Conservation (phyloP, 2,888 invertebrate genomes). For the Caenorhabditis wallacei region DNA sequence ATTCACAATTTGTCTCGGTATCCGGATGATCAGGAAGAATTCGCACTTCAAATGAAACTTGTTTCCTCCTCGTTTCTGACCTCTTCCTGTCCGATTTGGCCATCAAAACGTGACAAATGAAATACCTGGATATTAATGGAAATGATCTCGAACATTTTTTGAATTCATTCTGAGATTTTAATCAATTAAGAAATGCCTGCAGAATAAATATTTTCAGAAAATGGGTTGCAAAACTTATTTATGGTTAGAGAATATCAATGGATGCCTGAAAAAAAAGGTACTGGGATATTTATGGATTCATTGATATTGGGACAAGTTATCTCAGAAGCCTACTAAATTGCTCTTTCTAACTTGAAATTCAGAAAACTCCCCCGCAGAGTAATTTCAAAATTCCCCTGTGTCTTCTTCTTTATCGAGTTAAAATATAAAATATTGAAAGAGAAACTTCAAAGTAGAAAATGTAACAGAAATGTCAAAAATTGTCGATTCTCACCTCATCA, state of each 20-base stretch:
- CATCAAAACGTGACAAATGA: conserved; percentile 14
- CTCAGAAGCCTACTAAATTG: too few species aligned
- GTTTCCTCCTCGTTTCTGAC: conserved; percentile 8
- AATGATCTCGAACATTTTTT: conserved; percentile 30
- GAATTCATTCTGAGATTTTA: background rate
- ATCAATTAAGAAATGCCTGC: background rate
- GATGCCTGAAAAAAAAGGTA: too few species aligned
- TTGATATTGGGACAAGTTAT: too few species aligned
- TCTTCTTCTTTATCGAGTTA: background rate
- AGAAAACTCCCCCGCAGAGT: background rate
- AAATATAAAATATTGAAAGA: conserved; percentile 21
- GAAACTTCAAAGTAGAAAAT: conserved; percentile 53
- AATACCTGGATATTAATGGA: background rate
- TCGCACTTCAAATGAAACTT: background rate
- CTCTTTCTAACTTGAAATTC: too few species aligned
- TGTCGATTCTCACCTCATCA: conserved; percentile 44
- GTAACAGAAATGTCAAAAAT: conserved; percentile 44
- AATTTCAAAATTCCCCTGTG: background rate
- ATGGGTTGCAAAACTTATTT: background rate
- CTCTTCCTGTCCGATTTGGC: background rate
- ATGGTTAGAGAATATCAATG: too few species aligned
- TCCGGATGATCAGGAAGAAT: too few species aligned
- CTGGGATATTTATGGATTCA: too few species aligned
- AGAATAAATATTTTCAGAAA: background rate
- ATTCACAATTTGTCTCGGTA: too few species aligned